Conservation (phyloP, 2,113 vertebrate species). For the Eulemur macaco region DNA sequence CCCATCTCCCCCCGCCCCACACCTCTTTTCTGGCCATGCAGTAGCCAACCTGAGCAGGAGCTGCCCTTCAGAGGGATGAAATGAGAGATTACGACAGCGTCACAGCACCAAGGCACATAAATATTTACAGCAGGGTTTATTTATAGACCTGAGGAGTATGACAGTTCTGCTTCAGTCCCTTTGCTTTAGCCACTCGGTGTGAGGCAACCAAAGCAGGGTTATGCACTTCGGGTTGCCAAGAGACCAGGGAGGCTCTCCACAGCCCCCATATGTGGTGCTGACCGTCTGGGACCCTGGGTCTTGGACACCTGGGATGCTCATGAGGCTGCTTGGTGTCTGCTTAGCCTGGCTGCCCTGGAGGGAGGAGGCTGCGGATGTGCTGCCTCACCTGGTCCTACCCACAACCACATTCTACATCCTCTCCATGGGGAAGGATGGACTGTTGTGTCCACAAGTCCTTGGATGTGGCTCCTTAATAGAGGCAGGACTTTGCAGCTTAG, state of each 20-base stretch:
- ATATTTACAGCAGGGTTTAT: not conserved
- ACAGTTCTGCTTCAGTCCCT: not conserved
- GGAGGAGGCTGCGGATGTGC: not conserved
- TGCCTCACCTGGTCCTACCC: not conserved
- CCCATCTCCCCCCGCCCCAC: not conserved
- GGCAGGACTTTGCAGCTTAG: not conserved
- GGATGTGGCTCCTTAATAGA: not conserved
- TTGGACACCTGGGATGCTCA: too few species aligned
- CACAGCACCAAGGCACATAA: not conserved
- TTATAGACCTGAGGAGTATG: not conserved
- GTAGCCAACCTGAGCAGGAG: not conserved
- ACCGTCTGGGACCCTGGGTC: not conserved
- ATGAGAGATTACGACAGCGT: not conserved
- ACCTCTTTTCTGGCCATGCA: not conserved
- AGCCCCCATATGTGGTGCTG: fast-evolving
- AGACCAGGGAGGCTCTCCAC: not conserved
- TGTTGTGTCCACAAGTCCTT: not conserved
- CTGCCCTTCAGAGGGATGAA: not conserved
- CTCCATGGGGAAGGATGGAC: not conserved
- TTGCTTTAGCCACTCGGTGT: fast-evolving
- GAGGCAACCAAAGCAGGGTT: not conserved
- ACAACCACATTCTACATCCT: not conserved
- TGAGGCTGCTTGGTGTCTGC: not conserved
- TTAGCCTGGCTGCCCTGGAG: not conserved
- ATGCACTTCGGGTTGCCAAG: fast-evolving